A percentile compares a stretch with the other conserved stretches of the same genome.
Conservation (phyloP, 2,797 vertebrate species). For the Heteromormyrus szaboi region DNA sequence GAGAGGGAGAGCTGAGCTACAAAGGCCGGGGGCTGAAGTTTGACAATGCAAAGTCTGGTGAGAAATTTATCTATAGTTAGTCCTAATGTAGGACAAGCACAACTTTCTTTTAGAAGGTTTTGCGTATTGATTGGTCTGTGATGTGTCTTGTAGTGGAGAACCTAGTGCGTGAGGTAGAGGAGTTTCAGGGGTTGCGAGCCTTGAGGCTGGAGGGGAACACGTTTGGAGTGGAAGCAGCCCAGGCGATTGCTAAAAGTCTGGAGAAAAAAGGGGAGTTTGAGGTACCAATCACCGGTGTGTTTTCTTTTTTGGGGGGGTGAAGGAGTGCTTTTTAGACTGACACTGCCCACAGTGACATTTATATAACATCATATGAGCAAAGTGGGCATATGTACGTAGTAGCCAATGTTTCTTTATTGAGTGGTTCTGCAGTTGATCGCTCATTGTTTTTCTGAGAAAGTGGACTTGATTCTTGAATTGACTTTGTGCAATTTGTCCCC, state of each 20-base stretch:
- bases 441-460: not conserved
- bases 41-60: constrained; percentile 81
- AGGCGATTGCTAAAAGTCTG: constrained; percentile 80
- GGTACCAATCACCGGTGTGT: constrained; percentile 53
- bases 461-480: not conserved
- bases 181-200: constrained; percentile 74
- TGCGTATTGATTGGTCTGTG: not conserved
- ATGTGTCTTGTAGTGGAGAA: constrained; percentile 66
- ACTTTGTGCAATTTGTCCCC: not conserved
- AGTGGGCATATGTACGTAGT: not conserved
- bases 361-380: not conserved
- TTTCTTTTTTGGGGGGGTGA: not conserved
- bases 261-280: constrained; percentile 80
- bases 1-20: constrained; percentile 84
- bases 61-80: constrained; percentile 33
- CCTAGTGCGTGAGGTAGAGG: constrained; percentile 77
- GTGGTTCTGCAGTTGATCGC: too few species aligned
- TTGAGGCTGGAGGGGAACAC: constrained; percentile 90
- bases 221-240: constrained; percentile 87
- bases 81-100: not conserved
- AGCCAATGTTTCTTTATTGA: not conserved
- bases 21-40: constrained; percentile 86
- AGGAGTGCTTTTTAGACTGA: not conserved
- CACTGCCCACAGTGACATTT: not conserved
- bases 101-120: not conserved